Evolutionary conservation across 1,140 invertebrate species (phyloP), one percentile per base, ranked within the genome.

Genomic region (Helicoverpa armigera): DNA sequence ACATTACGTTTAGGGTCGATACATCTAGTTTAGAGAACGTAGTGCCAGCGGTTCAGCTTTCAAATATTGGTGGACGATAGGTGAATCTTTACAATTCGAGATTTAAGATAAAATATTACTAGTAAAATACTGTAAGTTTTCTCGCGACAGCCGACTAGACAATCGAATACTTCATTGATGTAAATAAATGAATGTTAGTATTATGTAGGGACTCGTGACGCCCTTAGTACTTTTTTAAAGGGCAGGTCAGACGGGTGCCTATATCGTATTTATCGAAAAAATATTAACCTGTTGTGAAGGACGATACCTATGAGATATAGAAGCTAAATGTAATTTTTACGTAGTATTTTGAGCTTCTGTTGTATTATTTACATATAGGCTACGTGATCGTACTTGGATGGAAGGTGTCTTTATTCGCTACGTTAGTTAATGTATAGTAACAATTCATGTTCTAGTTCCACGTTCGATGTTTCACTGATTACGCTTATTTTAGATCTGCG

Each of bases 401-500:
- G 60, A 69, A 35, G 65, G 63, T 84, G 78, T 85, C 73, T 87
- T 85, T 76, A 86, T 88, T 81, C 83, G 88, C 89, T 89, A 87
- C 86, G 86, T 89, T 92, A 92, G 90, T 86, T 79, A 81, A 53
- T 90, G 86, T 89, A 87, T 91, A 91, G 82, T 86, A 81, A 87
- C 86, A 85, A 90, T 88, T 89, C 83, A 88, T 73, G 87, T 87
- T 86, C 79, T 91, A 88, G 85, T 86, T 91, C 91, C 60, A 91
- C 81, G 86, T 93, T 92, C 87, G 83, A 88, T 89, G 88, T 93
- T 92, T 92, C 86, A 91, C 86, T 84, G 85, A 93, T 85, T 95
- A 95, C 91, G 94, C 94, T 95, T 95, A 93, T 87, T 89, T 90
- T 87, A 81, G 90, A 93, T 88, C 92, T 94, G 93, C 91, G 91